phyloP scores from a whole-genome alignment of 2,797 vertebrate species.

The Falco rusticolus region DNA sequence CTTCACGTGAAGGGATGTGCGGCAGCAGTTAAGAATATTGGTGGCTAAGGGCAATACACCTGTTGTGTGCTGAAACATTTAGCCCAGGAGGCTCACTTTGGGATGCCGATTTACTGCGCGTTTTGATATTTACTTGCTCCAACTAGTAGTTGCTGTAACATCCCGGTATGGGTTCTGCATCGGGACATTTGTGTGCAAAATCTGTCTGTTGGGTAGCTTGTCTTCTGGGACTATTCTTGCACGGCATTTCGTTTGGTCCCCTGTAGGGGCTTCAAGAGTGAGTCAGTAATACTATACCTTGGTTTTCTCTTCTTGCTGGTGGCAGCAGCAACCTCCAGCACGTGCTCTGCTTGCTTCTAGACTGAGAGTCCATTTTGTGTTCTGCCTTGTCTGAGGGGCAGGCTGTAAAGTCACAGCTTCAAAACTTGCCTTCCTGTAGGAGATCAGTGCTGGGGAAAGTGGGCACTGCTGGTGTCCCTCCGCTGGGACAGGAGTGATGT shows the following conservation, averaged over 20 bases:
- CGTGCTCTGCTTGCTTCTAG: neutral
- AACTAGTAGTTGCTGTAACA: fast-evolving
- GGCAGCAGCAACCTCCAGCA: neutral
- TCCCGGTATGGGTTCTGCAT: neutral
- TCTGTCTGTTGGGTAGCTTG: neutral
- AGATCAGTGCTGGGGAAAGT: fast-evolving
- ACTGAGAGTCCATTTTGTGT: neutral
- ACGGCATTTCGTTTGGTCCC: fast-evolving
- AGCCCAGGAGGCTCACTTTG: neutral
- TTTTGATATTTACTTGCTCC: neutral
- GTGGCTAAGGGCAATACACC: neutral
- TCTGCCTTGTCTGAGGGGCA: neutral
- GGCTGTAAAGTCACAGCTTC: neutral
- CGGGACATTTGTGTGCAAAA: fast-evolving
- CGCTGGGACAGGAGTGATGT: fast-evolving
- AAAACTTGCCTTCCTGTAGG: fast-evolving
- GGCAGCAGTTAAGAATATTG: neutral
- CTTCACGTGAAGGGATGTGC: fast-evolving
- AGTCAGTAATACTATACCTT: neutral
- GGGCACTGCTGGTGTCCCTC: neutral
- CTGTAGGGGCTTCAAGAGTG: too few species aligned
- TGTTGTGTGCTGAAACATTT: neutral
- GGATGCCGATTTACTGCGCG: fast-evolving
- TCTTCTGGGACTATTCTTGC: neutral
- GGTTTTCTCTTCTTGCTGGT: neutral